Conservation (phyloP, 1,140 invertebrate species). For the Ridgeia piscesae region DNA sequence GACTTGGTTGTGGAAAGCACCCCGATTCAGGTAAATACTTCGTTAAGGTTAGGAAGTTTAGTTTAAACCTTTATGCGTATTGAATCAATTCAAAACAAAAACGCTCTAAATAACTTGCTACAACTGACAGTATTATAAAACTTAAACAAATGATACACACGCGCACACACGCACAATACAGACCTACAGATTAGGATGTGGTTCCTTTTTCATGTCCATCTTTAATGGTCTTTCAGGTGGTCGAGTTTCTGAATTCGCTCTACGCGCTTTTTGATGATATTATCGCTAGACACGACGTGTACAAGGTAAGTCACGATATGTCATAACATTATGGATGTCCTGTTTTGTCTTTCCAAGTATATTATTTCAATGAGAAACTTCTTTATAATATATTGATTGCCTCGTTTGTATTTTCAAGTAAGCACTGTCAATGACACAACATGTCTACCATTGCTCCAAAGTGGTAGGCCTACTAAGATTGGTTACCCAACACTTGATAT, state of each 20-base stretch:
- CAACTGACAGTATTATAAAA: too few relatives aligned
- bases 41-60: neutral
- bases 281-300: slow-evolving; percentile 92
- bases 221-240: slow-evolving; percentile 66
- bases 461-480: too few relatives aligned
- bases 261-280: slow-evolving; percentile 93
- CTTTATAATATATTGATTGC: too few relatives aligned
- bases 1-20: slow-evolving; percentile 41
- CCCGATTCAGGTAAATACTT: slow-evolving; percentile 40
- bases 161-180: neutral
- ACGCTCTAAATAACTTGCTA: too few relatives aligned
- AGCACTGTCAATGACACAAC: neutral
- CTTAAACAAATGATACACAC: too few relatives aligned
- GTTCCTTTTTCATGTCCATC: neutral
- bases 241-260: slow-evolving; percentile 89
- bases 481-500: too few relatives aligned
- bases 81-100: too few relatives aligned
- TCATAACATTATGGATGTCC: neutral
- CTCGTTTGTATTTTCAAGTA: neutral
- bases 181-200: neutral
- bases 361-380: neutral
- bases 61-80: neutral
- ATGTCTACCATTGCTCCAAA: too few relatives aligned
- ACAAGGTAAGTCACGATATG: slow-evolving; percentile 72
- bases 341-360: neutral